Evolutionary conservation across 1,140 invertebrate genomes (phyloP), one percentile per base, ranked within the genome.

Genomic region (Cherax quadricarinatus): DNA sequence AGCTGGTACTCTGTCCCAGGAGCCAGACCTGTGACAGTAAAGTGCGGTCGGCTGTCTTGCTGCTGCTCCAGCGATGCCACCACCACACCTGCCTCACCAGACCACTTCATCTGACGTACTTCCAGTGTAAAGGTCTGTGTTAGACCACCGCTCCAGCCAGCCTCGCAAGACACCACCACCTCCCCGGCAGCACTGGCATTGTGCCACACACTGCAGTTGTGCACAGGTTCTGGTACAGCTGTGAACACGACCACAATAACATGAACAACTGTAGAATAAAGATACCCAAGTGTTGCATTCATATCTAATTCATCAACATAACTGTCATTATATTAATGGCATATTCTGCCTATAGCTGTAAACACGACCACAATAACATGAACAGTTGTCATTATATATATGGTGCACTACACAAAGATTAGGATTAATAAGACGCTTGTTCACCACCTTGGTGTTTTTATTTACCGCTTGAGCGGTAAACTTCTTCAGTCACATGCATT

Each of bases 161-260:
- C 96, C 81, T 96, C 95, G 95, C 98, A 98, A 88, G 96, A 96
- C 81, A 98, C 97, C 86, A 98, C 95, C 94, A 91, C 89, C 82
- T 91, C 89, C 18, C 89, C 87, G n/a, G 79, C 82, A 2, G 89
- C 83, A 30, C 89, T 85, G 94, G 98, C 98, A 60, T 97, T 97
- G 95, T 98, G 98, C 16, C 96, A 96, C 10, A 98, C 96, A 24
- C 97, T 97, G 95, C 98, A 98, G 95, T 98, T 98, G 93, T 97
- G 96, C 70, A 98, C 95, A 51, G 97, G 96, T 94, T 98, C 98
- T 21, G 98, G 98, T 48, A 97, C 97, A 94, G 98, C 98, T 97
- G 96, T 12, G 49, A 73, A 5, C 3, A 57, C 53, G 30, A 41
- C 30, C 30, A 41, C 30, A 41, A 41, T 41, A 41, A 41, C 30